Percentiles rank a stretch among this genome's conserved stretches.
phyloP scores from a whole-genome alignment of 2,888 invertebrate species.

The Tanytarsus gracilentus region DNA sequence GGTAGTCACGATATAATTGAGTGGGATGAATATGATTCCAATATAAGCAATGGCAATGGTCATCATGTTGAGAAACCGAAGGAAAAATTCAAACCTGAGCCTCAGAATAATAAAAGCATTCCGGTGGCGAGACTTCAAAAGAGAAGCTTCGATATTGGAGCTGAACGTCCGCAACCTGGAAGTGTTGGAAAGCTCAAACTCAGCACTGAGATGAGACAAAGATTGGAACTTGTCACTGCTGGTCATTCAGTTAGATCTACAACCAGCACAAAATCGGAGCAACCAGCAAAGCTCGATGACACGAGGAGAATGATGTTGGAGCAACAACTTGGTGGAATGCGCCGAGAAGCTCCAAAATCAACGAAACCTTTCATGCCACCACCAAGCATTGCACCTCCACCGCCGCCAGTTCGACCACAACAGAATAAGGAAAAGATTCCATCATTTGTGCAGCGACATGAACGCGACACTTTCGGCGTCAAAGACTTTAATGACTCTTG shows the following conservation, averaged over 20 bases:
- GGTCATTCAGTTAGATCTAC: conserved; percentile 77
- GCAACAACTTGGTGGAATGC: conserved; percentile 64
- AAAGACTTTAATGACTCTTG: conserved; percentile 40
- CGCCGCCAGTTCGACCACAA: conserved; percentile 49
- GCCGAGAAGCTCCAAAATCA: conserved; percentile 47
- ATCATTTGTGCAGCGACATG: conserved; percentile 59
- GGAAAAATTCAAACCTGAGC: conserved; percentile 41
- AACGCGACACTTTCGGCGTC: conserved; percentile 63
- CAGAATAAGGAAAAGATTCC: conserved; percentile 40
- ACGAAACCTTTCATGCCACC: conserved; percentile 45
- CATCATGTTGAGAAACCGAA: conserved; percentile 48
- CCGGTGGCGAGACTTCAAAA: conserved; percentile 34
- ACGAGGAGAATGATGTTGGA: conserved; percentile 76
- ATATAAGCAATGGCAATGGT: background rate
- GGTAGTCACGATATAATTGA: background rate
- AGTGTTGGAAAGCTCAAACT: conserved; percentile 84
- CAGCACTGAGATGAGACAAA: conserved; percentile 84
- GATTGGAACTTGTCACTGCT: conserved; percentile 79
- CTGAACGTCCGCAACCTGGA: conserved; percentile 71
- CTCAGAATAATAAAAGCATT: conserved; percentile 1
- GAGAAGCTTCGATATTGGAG: conserved; percentile 71
- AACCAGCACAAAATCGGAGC: conserved; percentile 60
- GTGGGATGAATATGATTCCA: background rate
- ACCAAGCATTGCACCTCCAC: conserved; percentile 47
- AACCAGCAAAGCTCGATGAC: conserved; percentile 74